Evolutionary conservation across 2,888 invertebrate genomes (phyloP), one percentile per base, ranked within the genome.

Genomic region (Drosophila koepferae): DNA sequence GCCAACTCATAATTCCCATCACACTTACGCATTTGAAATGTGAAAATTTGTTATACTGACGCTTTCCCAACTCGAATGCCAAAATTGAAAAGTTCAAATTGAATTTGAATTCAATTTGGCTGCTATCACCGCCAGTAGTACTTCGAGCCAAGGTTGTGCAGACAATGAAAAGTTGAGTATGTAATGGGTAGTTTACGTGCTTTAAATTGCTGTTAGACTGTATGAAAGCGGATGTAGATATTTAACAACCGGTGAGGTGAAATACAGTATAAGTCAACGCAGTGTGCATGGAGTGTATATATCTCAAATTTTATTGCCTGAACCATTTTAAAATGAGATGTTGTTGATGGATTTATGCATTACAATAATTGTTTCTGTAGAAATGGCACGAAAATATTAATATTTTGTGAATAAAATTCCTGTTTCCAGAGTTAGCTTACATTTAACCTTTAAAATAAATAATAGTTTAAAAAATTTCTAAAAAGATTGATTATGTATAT

Each of bases 31-130:
- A 88, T 88, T 86, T 41, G 81, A 83, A 86, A 81, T 85, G 74
- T 75, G 72, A 56, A 79, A 71, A 72, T 62, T 74, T 48, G 59
- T 48, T 67, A 41, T 56, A 59, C 64, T 77, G 31, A n/a, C n/a
- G 46, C 69, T 53, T 20, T 41, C 36, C 44, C 63, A 63, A 36
- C 60, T 67, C 64, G 63, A 77, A 68, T 64, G 63, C 46, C 70
- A 44, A 92, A 92, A 92, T 92, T 92, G 92, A 91, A 92, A 91
- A 91, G 86, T 91, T 91, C 91, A 92, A 92, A 92, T 92, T 92
- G 91, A 92, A 92, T 92, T 92, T 92, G 91, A 92, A 92, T 92
- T 92, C 92, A 92, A 92, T 92, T 92, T 92, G 67, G 77, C 72
- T 83, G 77, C 59, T 77, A 79, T 71, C 75, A 72, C 75, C 46